These are phyloP conservation scores for Ellobius talpinus DNA, from an alignment of 2,113 vertebrate species.

Conservation along the genomic window DNA sequence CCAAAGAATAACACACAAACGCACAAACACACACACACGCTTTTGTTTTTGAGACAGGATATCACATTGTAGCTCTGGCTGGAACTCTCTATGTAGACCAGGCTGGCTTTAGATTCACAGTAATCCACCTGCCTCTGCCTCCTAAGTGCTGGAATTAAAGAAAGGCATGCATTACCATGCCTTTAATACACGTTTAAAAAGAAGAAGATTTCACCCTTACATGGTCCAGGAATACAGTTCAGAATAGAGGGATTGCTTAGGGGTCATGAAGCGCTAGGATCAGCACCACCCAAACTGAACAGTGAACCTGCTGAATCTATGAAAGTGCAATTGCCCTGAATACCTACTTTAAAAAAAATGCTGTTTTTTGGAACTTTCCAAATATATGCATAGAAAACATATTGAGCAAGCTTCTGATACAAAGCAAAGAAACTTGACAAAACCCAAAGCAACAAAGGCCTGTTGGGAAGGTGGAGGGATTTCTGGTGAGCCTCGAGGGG, in stretches of 20 bases:
- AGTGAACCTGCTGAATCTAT: neutral
- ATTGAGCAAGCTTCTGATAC: neutral
- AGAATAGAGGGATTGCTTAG: neutral
- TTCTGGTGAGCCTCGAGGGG: neutral
- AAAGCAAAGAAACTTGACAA: neutral
- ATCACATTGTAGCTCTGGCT: neutral
- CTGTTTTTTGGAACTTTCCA: conserved; percentile 3
- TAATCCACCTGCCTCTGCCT: neutral
- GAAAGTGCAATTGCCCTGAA: neutral
- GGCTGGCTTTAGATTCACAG: neutral
- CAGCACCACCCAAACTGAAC: neutral
- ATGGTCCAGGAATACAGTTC: neutral
- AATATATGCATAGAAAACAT: neutral
- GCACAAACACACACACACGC: neutral
- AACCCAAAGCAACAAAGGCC: neutral
- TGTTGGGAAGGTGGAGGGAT: neutral
- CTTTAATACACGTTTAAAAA: neutral
- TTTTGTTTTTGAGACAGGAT: neutral
- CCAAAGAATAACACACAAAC: too few species aligned
- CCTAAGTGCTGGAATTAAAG: neutral
- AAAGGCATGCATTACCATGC: too few species aligned
- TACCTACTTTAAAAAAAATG: neutral
- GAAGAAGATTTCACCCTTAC: neutral
- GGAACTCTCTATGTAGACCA: neutral
- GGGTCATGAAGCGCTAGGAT: too few species aligned